These are phyloP conservation scores for Leptogaster cylindrica DNA, from an alignment of 2,888 invertebrate species.

Conservation along the genomic window DNA sequence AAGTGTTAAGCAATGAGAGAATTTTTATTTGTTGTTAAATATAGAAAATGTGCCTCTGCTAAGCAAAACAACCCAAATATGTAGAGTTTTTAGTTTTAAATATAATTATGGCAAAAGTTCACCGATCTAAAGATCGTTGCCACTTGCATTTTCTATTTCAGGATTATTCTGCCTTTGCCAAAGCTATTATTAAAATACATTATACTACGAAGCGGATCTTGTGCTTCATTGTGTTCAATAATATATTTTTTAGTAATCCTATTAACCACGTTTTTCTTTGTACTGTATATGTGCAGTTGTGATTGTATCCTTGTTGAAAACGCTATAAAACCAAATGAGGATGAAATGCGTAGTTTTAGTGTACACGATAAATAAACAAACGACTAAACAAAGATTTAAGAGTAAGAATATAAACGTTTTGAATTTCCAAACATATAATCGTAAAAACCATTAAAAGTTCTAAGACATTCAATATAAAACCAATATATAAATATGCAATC, in stretches of 20 bases:
- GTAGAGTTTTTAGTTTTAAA: constrained; percentile 11
- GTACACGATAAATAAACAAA: background rate
- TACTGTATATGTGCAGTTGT: constrained; percentile 32
- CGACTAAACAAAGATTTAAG: background rate
- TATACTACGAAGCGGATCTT: too few relatives aligned
- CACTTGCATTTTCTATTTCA: constrained; percentile 15
- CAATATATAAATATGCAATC: too few relatives aligned
- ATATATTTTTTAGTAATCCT: constrained; percentile 1
- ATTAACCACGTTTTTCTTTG: constrained; percentile 5
- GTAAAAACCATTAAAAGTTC: background rate
- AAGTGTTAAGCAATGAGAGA: background rate
- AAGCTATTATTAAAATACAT: background rate
- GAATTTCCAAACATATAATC: background rate
- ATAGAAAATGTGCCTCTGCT: constrained; percentile 42
- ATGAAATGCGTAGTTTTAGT: constrained; percentile 7
- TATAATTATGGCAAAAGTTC: background rate
- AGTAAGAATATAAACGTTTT: background rate
- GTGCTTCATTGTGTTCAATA: constrained; percentile 15
- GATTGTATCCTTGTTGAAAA: constrained; percentile 47
- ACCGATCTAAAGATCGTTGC: background rate
- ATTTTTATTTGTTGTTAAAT: constrained; percentile 22
- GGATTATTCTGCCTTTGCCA: background rate
- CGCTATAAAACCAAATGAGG: constrained; percentile 43
- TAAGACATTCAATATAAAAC: too few relatives aligned
- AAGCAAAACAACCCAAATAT: constrained; percentile 39